These are phyloP conservation scores for Lepisosteus osseus DNA, from an alignment of 2,113 vertebrate genomes.

Conservation along the genomic window DNA sequence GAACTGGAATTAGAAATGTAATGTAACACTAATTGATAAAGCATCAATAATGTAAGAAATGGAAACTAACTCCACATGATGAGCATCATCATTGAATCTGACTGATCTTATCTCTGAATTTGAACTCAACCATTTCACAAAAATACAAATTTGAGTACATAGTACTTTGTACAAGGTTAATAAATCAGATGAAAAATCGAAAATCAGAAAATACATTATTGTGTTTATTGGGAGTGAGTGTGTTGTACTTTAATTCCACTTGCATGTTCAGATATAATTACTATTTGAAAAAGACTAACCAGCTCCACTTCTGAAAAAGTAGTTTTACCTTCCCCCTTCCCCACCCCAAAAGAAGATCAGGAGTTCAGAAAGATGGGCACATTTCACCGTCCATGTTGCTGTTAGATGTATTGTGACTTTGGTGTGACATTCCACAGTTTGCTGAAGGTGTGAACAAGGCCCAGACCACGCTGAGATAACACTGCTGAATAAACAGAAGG, in stretches of 20 bases:
- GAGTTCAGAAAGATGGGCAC: constrained; percentile 27
- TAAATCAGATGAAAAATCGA: too few relatives aligned
- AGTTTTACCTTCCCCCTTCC: constrained; percentile 8
- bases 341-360: background rate
- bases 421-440: constrained; percentile 72
- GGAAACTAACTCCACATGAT: too few relatives aligned
- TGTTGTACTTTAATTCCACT: background rate
- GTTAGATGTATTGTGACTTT: constrained; percentile 55
- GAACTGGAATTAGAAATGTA: too few relatives aligned
- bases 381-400: constrained; percentile 35
- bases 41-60: too few relatives aligned
- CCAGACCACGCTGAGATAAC: constrained; percentile 18
- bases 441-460: constrained; percentile 43
- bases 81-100: too few relatives aligned
- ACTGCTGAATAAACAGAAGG: constrained; percentile 32
- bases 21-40: too few relatives aligned
- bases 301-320: background rate
- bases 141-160: too few relatives aligned
- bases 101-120: too few relatives aligned
- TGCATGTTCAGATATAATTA: background rate
- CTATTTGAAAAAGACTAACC: too few relatives aligned
- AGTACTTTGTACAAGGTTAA: too few relatives aligned
- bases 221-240: background rate
- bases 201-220: too few relatives aligned
- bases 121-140: too few relatives aligned